A percentile compares a stretch with the other conserved stretches of the same genome.
Evolutionary conservation across 2,113 vertebrate genomes (phyloP).

Genomic region (Crotophaga sulcirostris): DNA sequence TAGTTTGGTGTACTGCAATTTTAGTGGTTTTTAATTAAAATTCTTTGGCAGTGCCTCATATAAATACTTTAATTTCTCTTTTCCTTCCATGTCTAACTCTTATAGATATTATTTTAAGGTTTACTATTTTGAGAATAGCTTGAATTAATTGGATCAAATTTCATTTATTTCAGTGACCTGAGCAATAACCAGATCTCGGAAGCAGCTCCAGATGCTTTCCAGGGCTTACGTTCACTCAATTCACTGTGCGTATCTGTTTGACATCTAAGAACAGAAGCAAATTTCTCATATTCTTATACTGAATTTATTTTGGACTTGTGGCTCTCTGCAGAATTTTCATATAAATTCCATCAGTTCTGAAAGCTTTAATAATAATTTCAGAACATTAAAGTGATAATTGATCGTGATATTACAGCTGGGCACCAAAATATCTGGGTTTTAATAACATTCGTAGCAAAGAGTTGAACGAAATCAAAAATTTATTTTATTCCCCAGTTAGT

Average conservation of each 20-base stretch:
- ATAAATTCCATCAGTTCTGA: background rate
- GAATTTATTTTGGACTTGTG: background rate
- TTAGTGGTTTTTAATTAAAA: background rate
- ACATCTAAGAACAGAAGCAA: background rate
- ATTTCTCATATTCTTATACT: background rate
- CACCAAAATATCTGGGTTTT: background rate
- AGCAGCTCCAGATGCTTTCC: slow-evolving; percentile 93
- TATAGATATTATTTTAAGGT: background rate
- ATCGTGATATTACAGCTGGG: background rate
- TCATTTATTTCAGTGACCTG: slow-evolving; percentile 85
- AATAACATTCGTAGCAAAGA: background rate
- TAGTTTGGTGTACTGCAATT: background rate
- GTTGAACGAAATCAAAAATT: background rate
- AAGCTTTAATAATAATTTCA: background rate
- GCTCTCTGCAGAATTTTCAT: background rate
- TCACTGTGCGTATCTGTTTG: slow-evolving; percentile 88
- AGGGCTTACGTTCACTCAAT: slow-evolving; percentile 95
- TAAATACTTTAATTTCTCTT: background rate
- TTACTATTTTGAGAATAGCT: background rate
- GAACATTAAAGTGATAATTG: background rate
- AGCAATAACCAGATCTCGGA: slow-evolving; percentile 99
- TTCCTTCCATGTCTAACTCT: background rate
- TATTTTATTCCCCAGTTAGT: background rate
- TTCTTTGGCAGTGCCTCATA: background rate
- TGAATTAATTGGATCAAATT: slow-evolving; percentile 13